Base-by-base conservation (phyloP, 2,888 invertebrate genomes). In the Cryptocheilus praepositus region DNA sequence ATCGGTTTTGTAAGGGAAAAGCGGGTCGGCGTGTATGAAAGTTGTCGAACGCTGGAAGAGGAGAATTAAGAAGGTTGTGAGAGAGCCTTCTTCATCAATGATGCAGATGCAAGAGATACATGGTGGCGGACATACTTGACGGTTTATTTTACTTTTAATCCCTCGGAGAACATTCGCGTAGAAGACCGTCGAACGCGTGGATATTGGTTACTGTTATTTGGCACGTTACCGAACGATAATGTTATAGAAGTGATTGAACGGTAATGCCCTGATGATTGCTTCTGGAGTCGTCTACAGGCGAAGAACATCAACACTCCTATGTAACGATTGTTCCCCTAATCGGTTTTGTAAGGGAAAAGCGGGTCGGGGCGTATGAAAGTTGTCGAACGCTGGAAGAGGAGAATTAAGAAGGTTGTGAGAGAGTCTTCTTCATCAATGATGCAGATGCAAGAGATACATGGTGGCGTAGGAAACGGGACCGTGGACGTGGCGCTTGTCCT, bases 51-150 rank as follows among this genome's bases (percentile, higher is more conserved):
- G 66, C 53, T 61, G 25, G 44, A 44, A 46, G 28, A 18, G 19
- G 36, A 55, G 36, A 36, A 36, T 36, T 36, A 36, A 36, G 36
- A 64, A 61, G 59, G 64, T 21, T 54, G 45, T 56, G 55, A 57
- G 61, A 60, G 63, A 65, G 55, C 64, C 59, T 45, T 61, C 59
- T 64, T 75, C 83, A 87, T 88, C 83, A 88, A 88, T 86, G 85
- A 87, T 87, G 86, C 85, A 88, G 65, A 70, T 77, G 76, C 81
- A 81, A 73, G 80, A 84, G 83, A 87, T 85, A 85, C 85, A 86
- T 78, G 81, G 73, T 69, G 77, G 70, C 68, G 65, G 4, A 4
- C 16, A 16, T 19, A 16, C 3, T n/a, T n/a, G 19, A 49, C 49
- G 49, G 11, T 19, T 16, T 1, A 16, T 16, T 49, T 19, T 16